Base-by-base conservation (phyloP, 2,888 invertebrate genomes). In the Drosophila putrida region DNA sequence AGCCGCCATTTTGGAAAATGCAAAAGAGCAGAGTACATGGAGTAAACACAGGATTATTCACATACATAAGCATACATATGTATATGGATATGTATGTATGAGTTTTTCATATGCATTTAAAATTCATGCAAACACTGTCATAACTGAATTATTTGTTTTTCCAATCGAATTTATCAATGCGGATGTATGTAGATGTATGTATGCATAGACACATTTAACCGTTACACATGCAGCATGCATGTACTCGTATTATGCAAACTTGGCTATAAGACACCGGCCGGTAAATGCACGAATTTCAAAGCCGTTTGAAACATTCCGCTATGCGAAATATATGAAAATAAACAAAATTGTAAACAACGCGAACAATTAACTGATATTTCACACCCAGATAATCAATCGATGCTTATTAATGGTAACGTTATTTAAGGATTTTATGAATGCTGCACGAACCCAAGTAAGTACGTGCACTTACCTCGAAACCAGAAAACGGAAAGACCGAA, bases 401-500 rank as follows among this genome's bases (percentile, higher is more conserved):
- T 91, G 90, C 60, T 79, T 71, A 68, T 75, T 75, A 78, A 63
- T 75, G 63, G 50, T 51, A 61, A 44, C 59, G 77, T 77, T 80
- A 76, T 84, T 87, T 80, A 63, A 68, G 71, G 89, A 90, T 90
- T 90, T 83, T 72, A 11, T 73, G 68, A 77, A 77, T 75, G 82
- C 78, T 78, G 80, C 80, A 81, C 54, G 84, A 84, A 57, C 39
- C 2, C 9, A 46, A 74, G 82, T 35, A 57, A 55, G 63, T 83
- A 88, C 82, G 82, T 88, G 90, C 91, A 92, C 92, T 92, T 92
- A 86, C 85, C 84, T 92, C 92, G 90, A 91, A 92, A 91, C 91
- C 92, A 90, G 90, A 91, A 92, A 90, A 91, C 91, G 91, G 91
- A 92, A 92, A 92, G 92, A 87, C 90, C 88, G 82, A 82, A 88